Conservation (phyloP, 2,113 vertebrate species). For the Crypturellus undulatus region DNA sequence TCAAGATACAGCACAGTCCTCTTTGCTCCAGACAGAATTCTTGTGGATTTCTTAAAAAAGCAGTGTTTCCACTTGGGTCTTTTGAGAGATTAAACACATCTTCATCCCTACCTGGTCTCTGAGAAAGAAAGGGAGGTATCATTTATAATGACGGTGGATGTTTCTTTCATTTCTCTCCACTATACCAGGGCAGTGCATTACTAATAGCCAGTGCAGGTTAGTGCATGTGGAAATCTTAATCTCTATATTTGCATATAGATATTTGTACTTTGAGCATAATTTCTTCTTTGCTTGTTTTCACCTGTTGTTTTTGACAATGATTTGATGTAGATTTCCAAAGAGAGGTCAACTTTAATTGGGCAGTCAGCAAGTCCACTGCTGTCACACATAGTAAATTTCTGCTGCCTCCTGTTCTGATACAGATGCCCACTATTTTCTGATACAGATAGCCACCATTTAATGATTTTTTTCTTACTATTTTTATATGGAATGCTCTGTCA, state of each 20-base stretch:
- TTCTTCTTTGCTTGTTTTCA: neutral
- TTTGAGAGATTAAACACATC: neutral
- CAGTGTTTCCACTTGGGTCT: neutral
- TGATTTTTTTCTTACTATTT: rapidly evolving
- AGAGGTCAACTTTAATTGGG: neutral
- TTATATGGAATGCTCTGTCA: neutral
- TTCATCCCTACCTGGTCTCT: neutral
- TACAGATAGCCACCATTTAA: neutral
- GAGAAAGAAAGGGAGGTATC: neutral
- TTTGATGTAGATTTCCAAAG: neutral
- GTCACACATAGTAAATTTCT: neutral
- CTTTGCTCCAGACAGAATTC: neutral
- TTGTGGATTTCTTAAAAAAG: neutral
- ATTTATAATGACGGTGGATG: neutral
- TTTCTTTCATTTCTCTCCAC: neutral
- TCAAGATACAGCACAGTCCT: neutral
- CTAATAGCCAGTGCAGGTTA: neutral
- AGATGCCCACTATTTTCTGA: neutral
- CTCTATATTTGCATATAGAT: neutral
- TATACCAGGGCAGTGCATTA: neutral
- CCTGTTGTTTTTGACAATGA: neutral
- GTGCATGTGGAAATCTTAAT: neutral
- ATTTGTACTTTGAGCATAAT: neutral
- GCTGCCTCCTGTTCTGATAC: neutral
- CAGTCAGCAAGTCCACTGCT: neutral